Evolutionary conservation across 2,888 invertebrate species (phyloP).

Genomic region (Synergus umbraculus): DNA sequence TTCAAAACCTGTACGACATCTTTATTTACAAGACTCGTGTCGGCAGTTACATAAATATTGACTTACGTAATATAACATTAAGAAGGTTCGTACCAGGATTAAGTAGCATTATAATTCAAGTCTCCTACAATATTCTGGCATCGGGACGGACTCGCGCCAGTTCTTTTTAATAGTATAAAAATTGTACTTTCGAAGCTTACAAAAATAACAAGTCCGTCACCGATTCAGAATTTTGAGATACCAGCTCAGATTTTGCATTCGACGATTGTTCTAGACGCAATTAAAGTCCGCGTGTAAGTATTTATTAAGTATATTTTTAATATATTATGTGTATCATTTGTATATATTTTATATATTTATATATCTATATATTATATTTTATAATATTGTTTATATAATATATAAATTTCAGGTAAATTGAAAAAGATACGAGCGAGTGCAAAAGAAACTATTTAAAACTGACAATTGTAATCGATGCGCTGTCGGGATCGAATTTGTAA

Average conservation of each 20-base stretch:
- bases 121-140: slow-evolving; percentile 8
- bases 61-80: slow-evolving; percentile 37
- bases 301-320: slow-evolving; percentile 6
- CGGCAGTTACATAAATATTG: slow-evolving; percentile 28
- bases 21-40: slow-evolving; percentile 37
- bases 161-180: slow-evolving; percentile 29
- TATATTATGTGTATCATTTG: slow-evolving; percentile 38
- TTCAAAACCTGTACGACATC: slow-evolving; percentile 37
- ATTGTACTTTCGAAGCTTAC: slow-evolving; percentile 29
- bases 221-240: slow-evolving; percentile 27
- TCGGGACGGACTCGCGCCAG: slow-evolving; percentile 4
- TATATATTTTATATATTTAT: slow-evolving; percentile 28
- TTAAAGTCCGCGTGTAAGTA: neutral
- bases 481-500: slow-evolving; percentile 28
- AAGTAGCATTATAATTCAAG: slow-evolving; percentile 25
- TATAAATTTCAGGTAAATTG: slow-evolving; percentile 45
- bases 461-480: slow-evolving; percentile 3
- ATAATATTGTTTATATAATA: slow-evolving; percentile 28
- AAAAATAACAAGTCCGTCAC: neutral
- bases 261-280: slow-evolving; percentile 9
- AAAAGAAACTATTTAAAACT: neutral
- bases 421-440: neutral
- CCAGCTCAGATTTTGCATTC: neutral
- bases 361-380: slow-evolving; percentile 47
- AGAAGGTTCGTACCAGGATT: slow-evolving; percentile 32